Evolutionary conservation across 2,797 vertebrate genomes (phyloP).

Genomic region (Argentina silus): DNA sequence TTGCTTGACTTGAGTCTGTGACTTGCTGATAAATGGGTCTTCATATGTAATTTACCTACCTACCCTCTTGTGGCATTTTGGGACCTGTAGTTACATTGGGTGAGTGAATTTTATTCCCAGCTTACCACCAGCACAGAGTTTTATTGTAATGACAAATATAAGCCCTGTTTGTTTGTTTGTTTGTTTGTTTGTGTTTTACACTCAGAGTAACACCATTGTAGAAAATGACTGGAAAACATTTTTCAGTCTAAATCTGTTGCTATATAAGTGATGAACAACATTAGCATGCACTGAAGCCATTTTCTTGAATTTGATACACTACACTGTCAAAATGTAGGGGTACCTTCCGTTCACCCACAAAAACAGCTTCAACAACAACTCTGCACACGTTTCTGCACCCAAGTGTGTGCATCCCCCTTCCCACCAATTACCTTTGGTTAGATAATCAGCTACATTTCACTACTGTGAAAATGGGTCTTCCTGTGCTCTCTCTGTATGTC

Average conservation of each 20-base stretch:
- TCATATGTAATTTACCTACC: not conserved
- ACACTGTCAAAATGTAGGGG: not conserved
- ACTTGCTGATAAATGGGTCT: not conserved
- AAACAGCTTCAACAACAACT: not conserved
- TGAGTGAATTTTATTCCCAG: constrained; percentile 5
- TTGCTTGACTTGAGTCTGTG: constrained; percentile 9
- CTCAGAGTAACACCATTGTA: not conserved
- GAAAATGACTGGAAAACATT: not conserved
- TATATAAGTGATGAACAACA: not conserved
- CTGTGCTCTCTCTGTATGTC: not conserved
- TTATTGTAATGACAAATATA: not conserved
- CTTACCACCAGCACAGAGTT: not conserved
- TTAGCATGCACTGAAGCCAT: not conserved
- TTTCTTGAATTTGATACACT: not conserved
- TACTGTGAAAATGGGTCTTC: constrained; percentile 3
- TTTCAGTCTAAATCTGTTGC: constrained; percentile 1
- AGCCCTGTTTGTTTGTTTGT: not conserved
- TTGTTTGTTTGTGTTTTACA: not conserved
- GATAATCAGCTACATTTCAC: constrained; percentile 10
- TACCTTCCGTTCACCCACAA: not conserved
- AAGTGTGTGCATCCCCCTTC: not conserved
- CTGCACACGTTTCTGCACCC: too few relatives aligned
- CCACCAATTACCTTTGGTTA: constrained; percentile 1
- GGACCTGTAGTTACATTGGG: not conserved
- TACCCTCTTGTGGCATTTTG: not conserved